phyloP scores from a whole-genome alignment of 1,140 invertebrate species.

The Lasaia peninsularis region DNA sequence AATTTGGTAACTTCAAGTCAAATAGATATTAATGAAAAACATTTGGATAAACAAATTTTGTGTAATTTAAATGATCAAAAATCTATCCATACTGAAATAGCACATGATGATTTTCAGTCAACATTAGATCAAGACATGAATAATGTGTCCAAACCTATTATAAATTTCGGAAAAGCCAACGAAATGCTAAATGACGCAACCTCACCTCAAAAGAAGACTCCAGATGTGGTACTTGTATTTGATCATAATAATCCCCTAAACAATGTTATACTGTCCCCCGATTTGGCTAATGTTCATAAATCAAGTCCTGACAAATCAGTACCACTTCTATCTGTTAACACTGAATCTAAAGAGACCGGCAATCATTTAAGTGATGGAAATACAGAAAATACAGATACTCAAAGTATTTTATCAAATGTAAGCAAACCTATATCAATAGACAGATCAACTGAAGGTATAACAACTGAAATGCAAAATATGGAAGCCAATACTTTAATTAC shows the following conservation, averaged over 20 bases:
- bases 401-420: conserved; percentile 31
- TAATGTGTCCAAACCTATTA: background rate
- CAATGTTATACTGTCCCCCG: conserved; percentile 44
- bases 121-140: background rate
- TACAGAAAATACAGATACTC: conserved; percentile 15
- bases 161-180: background rate
- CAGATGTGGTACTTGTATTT: conserved; percentile 40
- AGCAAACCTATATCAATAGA: conserved; percentile 37
- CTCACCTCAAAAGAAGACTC: conserved; percentile 4
- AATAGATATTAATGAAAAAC: conserved; percentile 47
- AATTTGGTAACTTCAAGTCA: conserved; percentile 56
- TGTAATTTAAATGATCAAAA: conserved; percentile 23
- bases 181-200: background rate
- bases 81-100: conserved; percentile 18
- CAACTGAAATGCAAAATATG: conserved; percentile 30
- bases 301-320: conserved; percentile 35
- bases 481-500: conserved; percentile 55
- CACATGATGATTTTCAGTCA: background rate
- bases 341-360: background rate
- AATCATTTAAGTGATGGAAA: background rate
- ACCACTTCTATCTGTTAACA: background rate
- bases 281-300: conserved; percentile 37
- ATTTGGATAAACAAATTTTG: conserved; percentile 28
- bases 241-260: conserved; percentile 58
- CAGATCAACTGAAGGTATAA: conserved; percentile 29